These are phyloP conservation scores for Amphiprion ocellaris DNA, from an alignment of 2,113 vertebrate species.

Conservation along the genomic window DNA sequence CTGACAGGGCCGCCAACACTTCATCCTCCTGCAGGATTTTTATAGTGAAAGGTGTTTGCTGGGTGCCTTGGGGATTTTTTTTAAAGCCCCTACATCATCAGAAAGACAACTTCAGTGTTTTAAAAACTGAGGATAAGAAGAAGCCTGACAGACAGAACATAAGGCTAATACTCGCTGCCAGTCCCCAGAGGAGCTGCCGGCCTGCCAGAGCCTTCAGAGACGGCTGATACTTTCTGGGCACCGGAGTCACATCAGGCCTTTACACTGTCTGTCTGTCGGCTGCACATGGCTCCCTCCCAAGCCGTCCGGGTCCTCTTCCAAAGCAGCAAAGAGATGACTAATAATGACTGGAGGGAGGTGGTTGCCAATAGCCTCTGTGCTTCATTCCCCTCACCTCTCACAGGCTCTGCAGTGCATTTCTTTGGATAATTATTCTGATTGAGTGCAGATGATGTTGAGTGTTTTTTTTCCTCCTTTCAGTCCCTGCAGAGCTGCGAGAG, in stretches of 20 bases:
- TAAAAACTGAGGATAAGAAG: slow-evolving; percentile 41
- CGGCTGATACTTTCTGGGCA: slow-evolving; percentile 59
- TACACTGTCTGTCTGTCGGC: slow-evolving; percentile 38
- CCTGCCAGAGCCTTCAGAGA: slow-evolving; percentile 58
- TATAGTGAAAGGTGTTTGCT: slow-evolving; percentile 39
- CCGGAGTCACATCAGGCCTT: slow-evolving; percentile 50
- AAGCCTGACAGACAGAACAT: slow-evolving; percentile 60
- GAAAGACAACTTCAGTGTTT: slow-evolving; percentile 48
- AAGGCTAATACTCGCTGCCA: slow-evolving; percentile 49
- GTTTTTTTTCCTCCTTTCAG: slow-evolving; percentile 8
- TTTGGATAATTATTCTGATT: slow-evolving; percentile 78
- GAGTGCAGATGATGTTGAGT: slow-evolving; percentile 74
- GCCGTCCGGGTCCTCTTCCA: slow-evolving; percentile 51
- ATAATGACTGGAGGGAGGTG: slow-evolving; percentile 68
- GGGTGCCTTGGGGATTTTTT: slow-evolving; percentile 26
- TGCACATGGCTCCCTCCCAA: slow-evolving; percentile 58
- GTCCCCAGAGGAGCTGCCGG: slow-evolving; percentile 45
- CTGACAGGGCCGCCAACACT: slow-evolving; percentile 52
- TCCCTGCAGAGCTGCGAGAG: slow-evolving; percentile 49
- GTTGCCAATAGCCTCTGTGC: slow-evolving; percentile 73
- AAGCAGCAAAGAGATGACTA: slow-evolving; percentile 70
- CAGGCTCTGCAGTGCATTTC: slow-evolving; percentile 67
- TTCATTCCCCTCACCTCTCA: slow-evolving; percentile 72
- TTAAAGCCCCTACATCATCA: slow-evolving; percentile 39
- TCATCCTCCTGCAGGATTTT: slow-evolving; percentile 40